Conservation (phyloP, 2,888 invertebrate species). For the Hydropsyche betteni region DNA sequence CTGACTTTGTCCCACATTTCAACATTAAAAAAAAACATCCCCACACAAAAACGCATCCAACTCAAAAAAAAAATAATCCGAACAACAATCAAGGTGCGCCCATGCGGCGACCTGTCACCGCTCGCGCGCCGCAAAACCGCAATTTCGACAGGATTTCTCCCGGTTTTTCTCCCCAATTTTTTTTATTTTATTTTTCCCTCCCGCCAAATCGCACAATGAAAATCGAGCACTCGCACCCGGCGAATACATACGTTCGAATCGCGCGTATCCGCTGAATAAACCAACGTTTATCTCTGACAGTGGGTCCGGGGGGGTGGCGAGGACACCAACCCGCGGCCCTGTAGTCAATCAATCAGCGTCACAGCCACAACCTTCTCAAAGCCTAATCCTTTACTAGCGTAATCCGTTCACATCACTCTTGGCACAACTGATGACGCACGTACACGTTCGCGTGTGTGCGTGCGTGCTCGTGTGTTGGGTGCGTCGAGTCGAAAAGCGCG, state of each 20-base stretch:
- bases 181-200: too few species aligned
- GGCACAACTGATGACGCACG: conserved; percentile 39
- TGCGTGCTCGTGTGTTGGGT: background rate
- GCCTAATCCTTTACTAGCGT: conserved; percentile 42
- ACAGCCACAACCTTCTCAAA: conserved; percentile 40
- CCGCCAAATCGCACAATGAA: too few species aligned
- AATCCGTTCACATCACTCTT: conserved; percentile 40
- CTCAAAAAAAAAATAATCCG: too few species aligned
- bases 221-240: too few species aligned
- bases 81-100: too few species aligned
- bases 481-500: background rate
- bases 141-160: too few species aligned
- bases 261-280: conserved; percentile 14
- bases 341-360: conserved; percentile 44
- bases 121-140: too few species aligned
- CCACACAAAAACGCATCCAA: too few species aligned
- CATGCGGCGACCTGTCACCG: too few species aligned
- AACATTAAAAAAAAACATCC: too few species aligned
- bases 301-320: background rate
- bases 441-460: background rate
- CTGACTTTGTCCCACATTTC: too few species aligned
- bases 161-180: too few species aligned
- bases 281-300: conserved; percentile 33
- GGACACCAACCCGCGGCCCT: conserved; percentile 37
- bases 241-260: background rate